Evolutionary conservation across 2,888 invertebrate genomes (phyloP), one percentile per base, ranked within the genome.

Genomic region (Limnephilus lunatus): DNA sequence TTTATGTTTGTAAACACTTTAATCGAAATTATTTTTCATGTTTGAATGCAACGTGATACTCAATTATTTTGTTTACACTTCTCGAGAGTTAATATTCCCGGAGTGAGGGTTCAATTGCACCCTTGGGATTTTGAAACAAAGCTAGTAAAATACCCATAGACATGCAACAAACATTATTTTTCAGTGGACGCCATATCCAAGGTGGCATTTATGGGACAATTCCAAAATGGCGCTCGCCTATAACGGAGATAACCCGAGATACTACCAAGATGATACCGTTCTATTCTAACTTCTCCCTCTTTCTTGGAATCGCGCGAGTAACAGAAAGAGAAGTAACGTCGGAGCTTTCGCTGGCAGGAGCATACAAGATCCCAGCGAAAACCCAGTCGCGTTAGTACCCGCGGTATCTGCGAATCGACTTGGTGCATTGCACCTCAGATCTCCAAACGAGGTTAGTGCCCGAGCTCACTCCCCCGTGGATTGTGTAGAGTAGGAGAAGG

Each of bases 391-490:
- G 53, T 53, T 53, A 53, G 53, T 19, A 53, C 25, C 68, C 68
- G 68, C 25, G 68, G 68, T 68, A 68, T 68, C 68, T 19, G 30
- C 68, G 32, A 35, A 31, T 31, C 88, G 88, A 31, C 68, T 86
- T 82, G 92, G 92, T 88, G 92, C 92, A 92, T 80, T 92, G 92
- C 92, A 92, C 92, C 91, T 92, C 89, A 92, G 87, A 82, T 90
- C 90, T 87, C 80, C 88, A 89, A 86, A 89, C 88, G 81, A 89
- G 88, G 88, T 89, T 68, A 89, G 80, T 89, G 88, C 39, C 88
- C 88, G 88, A 80, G n/a, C 68, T 89, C 81, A 88, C 31, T 88
- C 88, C 88, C 88, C 88, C 80, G 35, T 14, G 25, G n/a, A 68
- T 31, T 30, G 88, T 48, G 25, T 35, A 25, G 83, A 32, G 25